Conservation (phyloP, 2,113 vertebrate genomes). For the Forbesichthys papilliferus region DNA sequence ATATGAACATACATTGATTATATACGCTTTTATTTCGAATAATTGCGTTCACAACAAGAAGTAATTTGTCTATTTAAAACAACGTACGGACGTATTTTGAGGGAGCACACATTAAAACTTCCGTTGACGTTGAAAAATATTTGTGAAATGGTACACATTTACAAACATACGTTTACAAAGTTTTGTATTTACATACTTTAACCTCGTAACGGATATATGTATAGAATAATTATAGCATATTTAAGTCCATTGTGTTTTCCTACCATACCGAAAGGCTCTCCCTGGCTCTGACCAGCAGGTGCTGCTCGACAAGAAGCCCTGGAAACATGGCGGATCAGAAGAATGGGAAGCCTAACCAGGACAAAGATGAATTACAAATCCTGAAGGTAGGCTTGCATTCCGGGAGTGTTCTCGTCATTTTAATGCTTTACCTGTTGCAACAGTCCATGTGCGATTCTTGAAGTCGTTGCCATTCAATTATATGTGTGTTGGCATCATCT, state of each 20-base stretch:
- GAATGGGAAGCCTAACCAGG: slow-evolving; percentile 46
- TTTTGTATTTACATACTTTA: too few relatives aligned
- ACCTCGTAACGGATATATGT: too few relatives aligned
- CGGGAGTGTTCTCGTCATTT: too few relatives aligned
- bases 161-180: too few relatives aligned
- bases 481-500: background rate
- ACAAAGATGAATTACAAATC: slow-evolving; percentile 66
- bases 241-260: background rate
- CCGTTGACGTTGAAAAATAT: slow-evolving; percentile 14
- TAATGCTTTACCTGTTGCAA: accelerated
- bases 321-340: slow-evolving; percentile 79
- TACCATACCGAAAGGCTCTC: too few relatives aligned
- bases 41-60: background rate
- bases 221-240: background rate
- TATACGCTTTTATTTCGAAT: too few relatives aligned
- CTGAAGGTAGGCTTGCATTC: slow-evolving; percentile 60
- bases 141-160: too few relatives aligned
- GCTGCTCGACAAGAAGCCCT: background rate
- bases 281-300: background rate
- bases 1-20: too few relatives aligned
- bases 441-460: background rate
- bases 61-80: background rate
- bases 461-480: background rate
- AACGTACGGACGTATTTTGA: slow-evolving; percentile 43
- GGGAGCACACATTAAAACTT: slow-evolving; percentile 41